Evolutionary conservation across 2,888 invertebrate genomes (phyloP).

Genomic region (Parthenolecanium corni): DNA sequence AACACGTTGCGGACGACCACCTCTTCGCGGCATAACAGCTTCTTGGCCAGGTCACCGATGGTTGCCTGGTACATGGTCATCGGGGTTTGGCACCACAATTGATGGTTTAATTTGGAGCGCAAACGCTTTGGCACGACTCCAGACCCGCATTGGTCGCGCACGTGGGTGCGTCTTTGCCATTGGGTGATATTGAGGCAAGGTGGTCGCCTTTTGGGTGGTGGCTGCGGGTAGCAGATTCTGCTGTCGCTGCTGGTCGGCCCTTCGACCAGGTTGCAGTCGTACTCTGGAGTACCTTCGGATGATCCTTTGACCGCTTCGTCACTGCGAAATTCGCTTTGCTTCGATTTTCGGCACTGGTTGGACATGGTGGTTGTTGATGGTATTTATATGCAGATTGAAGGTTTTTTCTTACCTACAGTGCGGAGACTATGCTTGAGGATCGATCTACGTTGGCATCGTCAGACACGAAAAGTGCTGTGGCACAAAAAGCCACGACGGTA

Average conservation of each 20-base stretch:
- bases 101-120: background rate
- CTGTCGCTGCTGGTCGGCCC: background rate
- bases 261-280: too few species aligned
- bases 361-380: too few species aligned
- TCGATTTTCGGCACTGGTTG: too few species aligned
- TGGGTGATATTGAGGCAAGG: background rate
- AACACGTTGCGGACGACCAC: constrained; percentile 2
- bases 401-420: too few species aligned
- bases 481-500: too few species aligned
- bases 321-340: too few species aligned
- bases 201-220: background rate
- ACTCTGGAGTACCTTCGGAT: too few species aligned
- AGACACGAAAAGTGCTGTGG: too few species aligned
- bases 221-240: background rate
- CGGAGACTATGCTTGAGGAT: too few species aligned
- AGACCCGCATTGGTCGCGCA: constrained; percentile 16
- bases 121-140: background rate
- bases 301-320: too few species aligned
- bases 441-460: too few species aligned
- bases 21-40: constrained; percentile 11
- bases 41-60: constrained; percentile 15
- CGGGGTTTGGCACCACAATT: constrained; percentile 12
- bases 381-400: too few species aligned
- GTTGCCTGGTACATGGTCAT: constrained; percentile 13
- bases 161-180: constrained; percentile 6